Evolutionary conservation across 2,888 invertebrate genomes (phyloP), one percentile per base, ranked within the genome.

Genomic region (Nycteola revayana): DNA sequence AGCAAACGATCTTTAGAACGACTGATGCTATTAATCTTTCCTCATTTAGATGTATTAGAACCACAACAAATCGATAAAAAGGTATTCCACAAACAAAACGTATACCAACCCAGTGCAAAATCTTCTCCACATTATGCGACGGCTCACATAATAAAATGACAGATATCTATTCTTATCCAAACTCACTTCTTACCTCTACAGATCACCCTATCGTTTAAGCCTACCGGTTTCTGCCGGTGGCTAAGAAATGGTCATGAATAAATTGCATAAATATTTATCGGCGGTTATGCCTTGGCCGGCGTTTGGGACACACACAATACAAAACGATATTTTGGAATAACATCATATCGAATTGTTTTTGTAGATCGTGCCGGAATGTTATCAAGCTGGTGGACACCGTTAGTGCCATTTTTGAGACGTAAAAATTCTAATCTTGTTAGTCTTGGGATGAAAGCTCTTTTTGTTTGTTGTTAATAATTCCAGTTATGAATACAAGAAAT

Each of bases 211-310:
- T 21, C 21, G 21, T 21, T 21, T 21, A 14, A 21, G 21, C 21
- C 21, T 21, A 21, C 21, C 21, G 21, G 21, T 21, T 21, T 7
- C 7, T n/a, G 21, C 21, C 21, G n/a, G 21, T 21, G 21, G 21
- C 21, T 21, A 21, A 21, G 21, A 21, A 21, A 21, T 7, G 21
- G 7, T 5, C 80, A 84, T 82, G 81, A 83, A 84, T 85, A 81
- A 83, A 83, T 81, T 79, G 72, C 72, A 85, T 84, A 81, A 86
- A 86, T 83, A 86, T 87, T 81, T 80, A 83, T 78, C 75, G 63
- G 66, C 70, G 66, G 78, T 81, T 75, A 78, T 80, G 69, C 73
- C 66, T 65, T 66, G 56, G 67, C 62, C 72, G 67, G 66, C 62
- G 72, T 69, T 64, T 69, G 70, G 62, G 67, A 74, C 61, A 47